Base-by-base conservation (phyloP, 2,888 invertebrate species). In the Amaurobius ferox region DNA sequence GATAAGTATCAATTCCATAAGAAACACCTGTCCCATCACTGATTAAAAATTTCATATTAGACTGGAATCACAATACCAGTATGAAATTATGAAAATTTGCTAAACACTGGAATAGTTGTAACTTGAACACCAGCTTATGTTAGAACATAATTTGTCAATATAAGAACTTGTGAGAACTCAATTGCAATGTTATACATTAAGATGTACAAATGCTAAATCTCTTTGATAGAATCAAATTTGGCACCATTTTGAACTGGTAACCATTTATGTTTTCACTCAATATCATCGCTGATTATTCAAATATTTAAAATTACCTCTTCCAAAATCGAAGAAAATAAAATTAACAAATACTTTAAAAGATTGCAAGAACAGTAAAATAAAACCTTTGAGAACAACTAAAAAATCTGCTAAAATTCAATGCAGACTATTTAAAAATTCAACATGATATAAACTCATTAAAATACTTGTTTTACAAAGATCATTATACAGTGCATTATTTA, bases 201-300 rank as follows among this genome's bases (percentile, higher is more conserved):
- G 44, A 9, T 16, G 16, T 44, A 44, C 44, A 44, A 44, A 44
- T 13, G 44, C 44, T 44, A 44, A 16, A 44, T 7, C 16, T 44
- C 2, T 13, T 9, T 5, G 16, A 16, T 44, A 16, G 16, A 44
- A 70, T 71, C 55, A 79, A 74, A 74, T 80, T 80, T 74, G 81
- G 81, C 74, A 81, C 81, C 81, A 81, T 70, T 30, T 61, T 64
- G 23, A 68, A 81, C 62, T 81, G 81, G 81, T 76, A 74, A 73
- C 81, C 74, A 81, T 61, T 44, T 23, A 55, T 23, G 55, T 3
- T 3, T 55, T 55, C 11, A 11, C 23, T 3, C 55, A 23, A 23
- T 55, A 3, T 11, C 2, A 16, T 11, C 16, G 9, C 16, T 11
- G 44, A 16, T 16, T 44, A 16, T 2, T 44, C 16, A 2, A 5